Conservation (phyloP, 2,797 vertebrate species). For the Leuciscus waleckii region DNA sequence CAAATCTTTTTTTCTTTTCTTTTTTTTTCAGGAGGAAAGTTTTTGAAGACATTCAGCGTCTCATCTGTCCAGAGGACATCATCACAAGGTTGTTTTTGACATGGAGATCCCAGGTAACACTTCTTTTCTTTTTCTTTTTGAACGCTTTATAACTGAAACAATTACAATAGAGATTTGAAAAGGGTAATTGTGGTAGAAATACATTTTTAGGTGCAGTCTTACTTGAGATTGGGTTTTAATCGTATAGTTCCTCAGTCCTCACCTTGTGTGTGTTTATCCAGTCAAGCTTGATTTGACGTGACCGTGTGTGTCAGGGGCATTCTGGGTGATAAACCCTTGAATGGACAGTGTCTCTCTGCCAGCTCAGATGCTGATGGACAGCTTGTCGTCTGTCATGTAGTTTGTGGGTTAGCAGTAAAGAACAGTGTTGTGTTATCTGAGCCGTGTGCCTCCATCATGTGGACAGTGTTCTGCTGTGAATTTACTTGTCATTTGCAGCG, state of each 20-base stretch:
- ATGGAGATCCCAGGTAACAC: conserved; percentile 83
- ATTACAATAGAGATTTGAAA: neutral
- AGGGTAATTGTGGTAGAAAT: neutral
- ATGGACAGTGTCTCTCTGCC: conserved; percentile 26
- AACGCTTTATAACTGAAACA: neutral
- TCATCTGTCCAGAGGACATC: conserved; percentile 80
- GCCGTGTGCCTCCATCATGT: neutral
- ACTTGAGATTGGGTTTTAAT: neutral
- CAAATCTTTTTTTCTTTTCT: neutral
- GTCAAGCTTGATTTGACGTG: conserved; percentile 19
- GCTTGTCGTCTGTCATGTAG: conserved; percentile 7
- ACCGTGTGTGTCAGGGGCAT: conserved; percentile 16
- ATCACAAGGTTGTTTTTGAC: conserved; percentile 87
- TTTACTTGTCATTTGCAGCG: neutral
- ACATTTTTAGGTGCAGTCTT: neutral
- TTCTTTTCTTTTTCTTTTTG: neutral
- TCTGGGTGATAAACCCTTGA: conserved; percentile 30
- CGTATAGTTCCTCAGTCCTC: neutral
- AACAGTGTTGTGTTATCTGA: neutral
- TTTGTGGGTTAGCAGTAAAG: neutral
- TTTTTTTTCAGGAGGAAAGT: conserved; percentile 82
- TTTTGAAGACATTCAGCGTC: conserved; percentile 85
- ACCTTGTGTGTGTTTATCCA: neutral
- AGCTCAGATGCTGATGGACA: conserved; percentile 30
- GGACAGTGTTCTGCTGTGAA: neutral